phyloP scores from a whole-genome alignment of 2,113 vertebrate species.

The Rhadina sibilatrix region DNA sequence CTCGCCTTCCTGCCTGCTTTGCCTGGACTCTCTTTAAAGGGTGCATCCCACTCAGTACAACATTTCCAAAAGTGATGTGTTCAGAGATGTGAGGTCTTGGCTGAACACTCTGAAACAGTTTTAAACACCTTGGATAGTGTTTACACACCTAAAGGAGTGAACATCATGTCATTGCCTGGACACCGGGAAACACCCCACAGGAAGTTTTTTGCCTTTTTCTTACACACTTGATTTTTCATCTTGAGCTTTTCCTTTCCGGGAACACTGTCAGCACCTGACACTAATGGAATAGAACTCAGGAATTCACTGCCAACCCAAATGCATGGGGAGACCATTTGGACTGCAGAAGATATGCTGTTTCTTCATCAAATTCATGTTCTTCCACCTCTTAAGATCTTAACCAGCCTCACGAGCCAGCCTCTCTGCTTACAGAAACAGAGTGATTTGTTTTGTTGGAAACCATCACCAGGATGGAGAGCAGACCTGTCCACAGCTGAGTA shows the following conservation, averaged over 20 bases:
- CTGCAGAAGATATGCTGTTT: background rate
- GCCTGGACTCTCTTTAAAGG: background rate
- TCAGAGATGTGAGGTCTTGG: background rate
- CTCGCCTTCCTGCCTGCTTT: rapidly evolving
- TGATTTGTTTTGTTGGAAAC: background rate
- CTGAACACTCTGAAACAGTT: background rate
- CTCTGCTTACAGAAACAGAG: background rate
- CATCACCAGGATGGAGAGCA: background rate
- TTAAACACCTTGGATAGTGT: background rate
- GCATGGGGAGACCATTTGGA: background rate
- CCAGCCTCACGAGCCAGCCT: rapidly evolving
- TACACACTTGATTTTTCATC: background rate
- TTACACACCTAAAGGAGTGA: background rate
- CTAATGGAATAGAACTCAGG: background rate
- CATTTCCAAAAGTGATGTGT: background rate
- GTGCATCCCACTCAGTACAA: background rate
- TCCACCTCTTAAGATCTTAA: background rate
- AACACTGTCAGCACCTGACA: background rate
- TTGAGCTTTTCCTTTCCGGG: background rate
- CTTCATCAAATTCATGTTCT: background rate
- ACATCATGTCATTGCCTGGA: background rate
- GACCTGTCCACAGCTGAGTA: rapidly evolving
- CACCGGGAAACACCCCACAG: background rate
- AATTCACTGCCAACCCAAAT: background rate
- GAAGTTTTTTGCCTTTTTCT: background rate